Evolutionary conservation across 2,888 invertebrate genomes (phyloP), one percentile per base, ranked within the genome.

Genomic region (Cecidostiba fungosa): DNA sequence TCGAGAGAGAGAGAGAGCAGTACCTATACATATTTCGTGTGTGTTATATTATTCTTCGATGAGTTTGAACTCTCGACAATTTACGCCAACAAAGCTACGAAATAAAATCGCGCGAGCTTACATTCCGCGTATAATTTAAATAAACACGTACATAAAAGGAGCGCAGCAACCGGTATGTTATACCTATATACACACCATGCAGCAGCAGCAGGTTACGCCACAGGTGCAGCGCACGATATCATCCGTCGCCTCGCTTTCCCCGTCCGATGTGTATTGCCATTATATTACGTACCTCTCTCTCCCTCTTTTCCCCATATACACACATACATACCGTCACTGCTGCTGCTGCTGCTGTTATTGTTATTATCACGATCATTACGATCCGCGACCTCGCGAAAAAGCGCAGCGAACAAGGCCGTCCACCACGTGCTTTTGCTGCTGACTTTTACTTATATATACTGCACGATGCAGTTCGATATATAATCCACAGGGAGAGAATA

Each of bases 351-450:
- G 32, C 8, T 70, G n/a, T 19, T 32, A 19, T 43, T 36, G 10
- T 72, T 36, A 72, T 72, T 36, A 72, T 72, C 32, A 26, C 36
- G 70, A 70, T 36, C 16, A 72, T 72, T 72, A 72, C 36, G n/a
- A 72, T n/a, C 36, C 72, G n/a, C 72, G 72, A 32, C 72, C 72
- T 72, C 72, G 72, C 39, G 72, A 72, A 72, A 72, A 72, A 36
- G 36, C 54, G n/a, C 72, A 8, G 23, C 72, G 72, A 66, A 66
- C 66, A n/a, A 66, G 66, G 66, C 66, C 66, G 66, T 66, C 66
- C 66, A 29, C 66, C 66, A 66, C 66, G 66, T 66, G 66, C 66
- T 26, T 19, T n/a, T 59, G 19, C 43, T n/a, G n/a, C n/a, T 6
- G 54, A 59, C 54, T 59, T 59, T 59, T 59, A 59, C 54, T 59